A percentile compares a stretch with the other conserved stretches of the same genome.
Conservation (phyloP, 2,888 invertebrate genomes). For the Notodonta ziczac region DNA sequence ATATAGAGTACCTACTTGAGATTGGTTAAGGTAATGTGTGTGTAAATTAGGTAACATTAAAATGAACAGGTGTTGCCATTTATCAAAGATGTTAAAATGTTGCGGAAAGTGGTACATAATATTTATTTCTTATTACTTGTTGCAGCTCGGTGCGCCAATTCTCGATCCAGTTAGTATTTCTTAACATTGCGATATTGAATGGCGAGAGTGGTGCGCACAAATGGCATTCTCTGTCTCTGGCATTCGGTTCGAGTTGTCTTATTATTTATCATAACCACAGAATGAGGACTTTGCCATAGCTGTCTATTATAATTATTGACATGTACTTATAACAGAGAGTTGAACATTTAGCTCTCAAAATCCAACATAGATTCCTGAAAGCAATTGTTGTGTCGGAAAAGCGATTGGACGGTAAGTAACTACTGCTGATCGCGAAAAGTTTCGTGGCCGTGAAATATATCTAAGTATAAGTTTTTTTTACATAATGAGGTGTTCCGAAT, state of each 20-base stretch:
- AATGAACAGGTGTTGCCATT: constrained; percentile 20
- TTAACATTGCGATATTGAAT: constrained; percentile 73
- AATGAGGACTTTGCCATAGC: background rate
- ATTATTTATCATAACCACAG: constrained; percentile 35
- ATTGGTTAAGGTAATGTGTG: no score
- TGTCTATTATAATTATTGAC: background rate
- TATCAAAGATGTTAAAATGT: constrained; percentile 4
- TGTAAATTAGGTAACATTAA: constrained; percentile 23
- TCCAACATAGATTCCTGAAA: no score
- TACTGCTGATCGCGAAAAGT: no score
- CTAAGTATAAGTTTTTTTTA: no score
- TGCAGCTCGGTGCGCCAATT: constrained; percentile 62
- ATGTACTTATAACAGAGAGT: no score
- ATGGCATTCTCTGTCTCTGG: constrained; percentile 55
- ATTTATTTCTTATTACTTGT: constrained; percentile 53
- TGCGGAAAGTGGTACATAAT: constrained; percentile 31
- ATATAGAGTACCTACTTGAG: no score
- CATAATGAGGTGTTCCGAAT: no score
- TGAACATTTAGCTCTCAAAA: no score
- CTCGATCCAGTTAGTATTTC: constrained; percentile 72
- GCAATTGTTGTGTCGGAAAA: no score
- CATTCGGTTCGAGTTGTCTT: constrained; percentile 41
- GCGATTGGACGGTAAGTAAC: no score
- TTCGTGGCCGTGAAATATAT: no score
- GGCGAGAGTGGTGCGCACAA: constrained; percentile 59